A percentile compares a stretch with the other conserved stretches of the same genome.
These are phyloP conservation scores for Ochropleura leucogaster DNA, from an alignment of 2,888 invertebrate species.

Conservation along the genomic window DNA sequence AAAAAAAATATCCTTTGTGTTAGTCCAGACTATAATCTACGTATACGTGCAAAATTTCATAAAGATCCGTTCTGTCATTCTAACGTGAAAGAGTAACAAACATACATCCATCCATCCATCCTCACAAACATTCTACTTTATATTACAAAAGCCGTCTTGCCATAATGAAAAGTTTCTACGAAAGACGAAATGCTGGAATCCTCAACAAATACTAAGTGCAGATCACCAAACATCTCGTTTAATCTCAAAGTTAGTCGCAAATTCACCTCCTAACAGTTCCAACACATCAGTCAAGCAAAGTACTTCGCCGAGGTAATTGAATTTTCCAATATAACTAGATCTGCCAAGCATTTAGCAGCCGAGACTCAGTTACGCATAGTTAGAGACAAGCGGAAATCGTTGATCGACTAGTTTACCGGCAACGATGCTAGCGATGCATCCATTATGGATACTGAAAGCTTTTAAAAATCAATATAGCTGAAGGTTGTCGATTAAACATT, in stretches of 20 bases:
- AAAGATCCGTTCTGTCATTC: too few relatives aligned
- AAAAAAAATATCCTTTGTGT: too few relatives aligned
- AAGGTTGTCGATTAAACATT: conserved; percentile 5
- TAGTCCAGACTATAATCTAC: too few relatives aligned
- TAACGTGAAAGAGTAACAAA: too few relatives aligned
- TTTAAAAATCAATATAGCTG: conserved; percentile 15
- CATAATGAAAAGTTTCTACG: background rate
- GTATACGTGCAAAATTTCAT: too few relatives aligned
- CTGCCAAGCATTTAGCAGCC: conserved; percentile 34
- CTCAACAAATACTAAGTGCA: background rate
- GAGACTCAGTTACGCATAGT: conserved; percentile 37
- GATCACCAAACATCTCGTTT: background rate
- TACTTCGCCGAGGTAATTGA: conserved; percentile 31
- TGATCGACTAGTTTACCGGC: conserved; percentile 31
- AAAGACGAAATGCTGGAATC: background rate
- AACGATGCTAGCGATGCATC: background rate
- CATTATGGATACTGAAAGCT: conserved; percentile 12
- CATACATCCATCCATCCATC: too few relatives aligned
- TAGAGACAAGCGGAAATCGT: conserved; percentile 33
- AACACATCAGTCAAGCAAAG: conserved; percentile 13
- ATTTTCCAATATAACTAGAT: conserved; percentile 40
- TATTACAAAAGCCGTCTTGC: too few relatives aligned
- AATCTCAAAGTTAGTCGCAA: background rate
- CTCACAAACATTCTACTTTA: too few relatives aligned
- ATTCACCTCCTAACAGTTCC: conserved; percentile 5